Percentiles rank a stretch among this genome's conserved stretches.
Conservation (phyloP, 2,888 invertebrate species). For the Teleiodes luculella region DNA sequence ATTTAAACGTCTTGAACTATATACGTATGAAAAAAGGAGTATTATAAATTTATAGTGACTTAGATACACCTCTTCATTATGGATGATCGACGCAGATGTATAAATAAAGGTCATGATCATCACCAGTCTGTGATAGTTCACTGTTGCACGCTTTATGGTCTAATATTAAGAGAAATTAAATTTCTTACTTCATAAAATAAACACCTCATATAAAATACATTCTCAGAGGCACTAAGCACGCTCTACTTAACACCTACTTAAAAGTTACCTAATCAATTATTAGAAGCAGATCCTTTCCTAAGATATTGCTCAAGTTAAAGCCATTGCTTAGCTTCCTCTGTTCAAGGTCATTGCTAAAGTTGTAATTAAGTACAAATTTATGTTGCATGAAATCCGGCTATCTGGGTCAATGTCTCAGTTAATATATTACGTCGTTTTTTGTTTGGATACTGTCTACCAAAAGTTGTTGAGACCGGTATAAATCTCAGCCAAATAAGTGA, state of each 20-base stretch:
- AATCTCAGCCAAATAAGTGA: too few species aligned
- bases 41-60: too few species aligned
- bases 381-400: not conserved
- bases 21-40: too few species aligned
- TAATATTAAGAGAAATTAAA: too few species aligned
- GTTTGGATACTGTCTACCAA: not conserved
- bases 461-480: not conserved
- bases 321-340: not conserved
- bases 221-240: constrained; percentile 27
- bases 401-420: not conserved
- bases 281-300: constrained; percentile 12
- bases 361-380: not conserved
- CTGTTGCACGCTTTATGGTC: too few species aligned
- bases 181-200: not conserved
- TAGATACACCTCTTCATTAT: too few species aligned
- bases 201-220: not conserved
- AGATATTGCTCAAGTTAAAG: constrained; percentile 18
- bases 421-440: not conserved
- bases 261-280: constrained; percentile 36
- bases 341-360: constrained; percentile 2
- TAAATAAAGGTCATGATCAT: too few species aligned
- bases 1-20: too few species aligned
- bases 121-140: too few species aligned
- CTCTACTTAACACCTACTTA: constrained; percentile 34
- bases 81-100: too few species aligned